Percentiles rank a stretch among this genome's conserved stretches.
Evolutionary conservation across 2,113 vertebrate species (phyloP).

Genomic region (Physeter macrocephalus): DNA sequence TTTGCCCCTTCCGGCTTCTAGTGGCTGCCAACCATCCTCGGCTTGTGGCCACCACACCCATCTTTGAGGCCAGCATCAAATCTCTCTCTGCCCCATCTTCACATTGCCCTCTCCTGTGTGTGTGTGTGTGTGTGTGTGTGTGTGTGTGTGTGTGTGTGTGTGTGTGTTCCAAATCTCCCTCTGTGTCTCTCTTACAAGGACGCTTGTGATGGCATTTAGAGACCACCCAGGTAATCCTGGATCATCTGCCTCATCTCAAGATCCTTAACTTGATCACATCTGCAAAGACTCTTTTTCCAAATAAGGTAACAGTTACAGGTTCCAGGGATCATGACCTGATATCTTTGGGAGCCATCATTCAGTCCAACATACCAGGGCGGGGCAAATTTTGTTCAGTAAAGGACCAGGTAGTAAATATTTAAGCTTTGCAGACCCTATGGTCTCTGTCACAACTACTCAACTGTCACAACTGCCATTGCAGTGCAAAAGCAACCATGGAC

Average conservation of each 20-base stretch:
- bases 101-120: neutral
- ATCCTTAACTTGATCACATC: neutral
- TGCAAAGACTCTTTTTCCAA: neutral
- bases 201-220: neutral
- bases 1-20: neutral
- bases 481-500: neutral
- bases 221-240: neutral
- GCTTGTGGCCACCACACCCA: neutral
- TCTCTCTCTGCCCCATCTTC: neutral
- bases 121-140: no score
- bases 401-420: neutral
- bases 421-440: neutral
- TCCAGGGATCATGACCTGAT: neutral
- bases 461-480: neutral
- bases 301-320: neutral
- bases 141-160: no score
- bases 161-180: neutral
- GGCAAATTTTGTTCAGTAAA: neutral
- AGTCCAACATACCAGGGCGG: neutral
- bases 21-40: neutral
- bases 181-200: neutral
- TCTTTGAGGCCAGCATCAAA: neutral
- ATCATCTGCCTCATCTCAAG: neutral
- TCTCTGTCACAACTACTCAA: neutral
- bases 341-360: neutral